A percentile compares a stretch with the other conserved stretches of the same genome.
These are phyloP conservation scores for Tinamus guttatus DNA, from an alignment of 2,113 vertebrate species.

Conservation along the genomic window DNA sequence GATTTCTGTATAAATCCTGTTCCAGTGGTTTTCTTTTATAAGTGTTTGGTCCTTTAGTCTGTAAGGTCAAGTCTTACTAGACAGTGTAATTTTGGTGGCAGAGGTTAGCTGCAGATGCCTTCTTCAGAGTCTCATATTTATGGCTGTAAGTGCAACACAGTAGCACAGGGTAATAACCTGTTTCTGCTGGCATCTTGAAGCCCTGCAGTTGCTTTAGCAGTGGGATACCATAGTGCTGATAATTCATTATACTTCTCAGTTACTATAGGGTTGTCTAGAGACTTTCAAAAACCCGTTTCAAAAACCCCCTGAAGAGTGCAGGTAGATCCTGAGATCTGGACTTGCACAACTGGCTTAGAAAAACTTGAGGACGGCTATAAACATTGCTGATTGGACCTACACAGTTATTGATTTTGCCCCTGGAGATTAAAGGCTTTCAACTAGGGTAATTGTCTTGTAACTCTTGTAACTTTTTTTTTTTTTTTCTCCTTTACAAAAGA, in stretches of 20 bases:
- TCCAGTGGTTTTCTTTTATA: neutral
- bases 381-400: neutral
- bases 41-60: neutral
- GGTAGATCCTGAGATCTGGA: neutral
- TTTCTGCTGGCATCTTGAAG: neutral
- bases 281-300: neutral
- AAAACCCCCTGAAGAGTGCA: neutral
- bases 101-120: neutral
- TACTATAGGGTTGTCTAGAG: neutral
- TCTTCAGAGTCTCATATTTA: neutral
- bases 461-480: too few relatives aligned
- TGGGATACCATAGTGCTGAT: neutral
- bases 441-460: neutral
- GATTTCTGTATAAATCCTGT: neutral
- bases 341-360: neutral
- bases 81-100: neutral
- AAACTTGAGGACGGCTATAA: neutral
- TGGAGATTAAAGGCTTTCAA: neutral
- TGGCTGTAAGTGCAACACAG: neutral
- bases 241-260: neutral
- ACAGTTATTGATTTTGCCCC: neutral
- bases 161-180: fast-evolving
- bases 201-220: neutral
- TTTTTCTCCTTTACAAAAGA: neutral
- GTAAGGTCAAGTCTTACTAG: neutral